Conservation (phyloP, 2,797 vertebrate species). For the Denticeps clupeoides region DNA sequence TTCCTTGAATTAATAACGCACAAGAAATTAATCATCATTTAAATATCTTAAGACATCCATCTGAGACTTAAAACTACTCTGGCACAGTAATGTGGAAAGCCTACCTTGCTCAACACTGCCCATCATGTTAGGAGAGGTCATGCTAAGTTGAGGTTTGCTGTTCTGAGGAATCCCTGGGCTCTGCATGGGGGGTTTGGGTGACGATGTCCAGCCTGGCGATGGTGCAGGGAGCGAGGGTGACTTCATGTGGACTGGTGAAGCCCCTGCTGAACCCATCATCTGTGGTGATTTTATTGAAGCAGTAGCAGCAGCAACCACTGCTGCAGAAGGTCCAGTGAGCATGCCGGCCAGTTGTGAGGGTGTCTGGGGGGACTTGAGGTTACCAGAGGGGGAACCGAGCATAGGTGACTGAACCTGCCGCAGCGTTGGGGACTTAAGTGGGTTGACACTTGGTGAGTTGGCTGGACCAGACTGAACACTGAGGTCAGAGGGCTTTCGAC, state of each 20-base stretch:
- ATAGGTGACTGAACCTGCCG: slow-evolving; percentile 97
- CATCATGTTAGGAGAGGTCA: slow-evolving; percentile 96
- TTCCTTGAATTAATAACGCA: too few species aligned
- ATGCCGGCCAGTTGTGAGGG: slow-evolving; percentile 96
- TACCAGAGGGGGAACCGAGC: slow-evolving; percentile 94
- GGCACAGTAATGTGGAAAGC: too few species aligned
- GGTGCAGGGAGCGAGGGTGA: slow-evolving; percentile 95
- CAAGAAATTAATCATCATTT: too few species aligned
- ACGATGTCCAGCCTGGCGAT: slow-evolving; percentile 94
- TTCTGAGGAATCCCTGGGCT: slow-evolving; percentile 95
- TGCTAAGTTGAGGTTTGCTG: slow-evolving; percentile 80
- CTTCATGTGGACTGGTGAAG: slow-evolving; percentile 98
- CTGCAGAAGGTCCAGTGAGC: slow-evolving; percentile 81
- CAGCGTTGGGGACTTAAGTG: slow-evolving; percentile 90
- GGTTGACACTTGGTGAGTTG: slow-evolving; percentile 91
- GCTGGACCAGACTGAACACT: slow-evolving; percentile 80
- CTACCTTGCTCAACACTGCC: slow-evolving; percentile 86
- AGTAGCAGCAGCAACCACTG: slow-evolving; percentile 73
- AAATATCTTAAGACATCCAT: too few species aligned
- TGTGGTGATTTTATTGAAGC: slow-evolving; percentile 95
- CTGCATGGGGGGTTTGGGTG: slow-evolving; percentile 95
- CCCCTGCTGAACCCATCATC: slow-evolving; percentile 95
- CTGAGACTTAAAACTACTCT: too few species aligned
- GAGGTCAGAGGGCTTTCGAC: slow-evolving; percentile 90
- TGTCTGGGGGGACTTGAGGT: slow-evolving; percentile 97